A percentile compares a stretch with the other conserved stretches of the same genome.
Evolutionary conservation across 2,888 invertebrate genomes (phyloP).

Genomic region (Microplitis manilae): DNA sequence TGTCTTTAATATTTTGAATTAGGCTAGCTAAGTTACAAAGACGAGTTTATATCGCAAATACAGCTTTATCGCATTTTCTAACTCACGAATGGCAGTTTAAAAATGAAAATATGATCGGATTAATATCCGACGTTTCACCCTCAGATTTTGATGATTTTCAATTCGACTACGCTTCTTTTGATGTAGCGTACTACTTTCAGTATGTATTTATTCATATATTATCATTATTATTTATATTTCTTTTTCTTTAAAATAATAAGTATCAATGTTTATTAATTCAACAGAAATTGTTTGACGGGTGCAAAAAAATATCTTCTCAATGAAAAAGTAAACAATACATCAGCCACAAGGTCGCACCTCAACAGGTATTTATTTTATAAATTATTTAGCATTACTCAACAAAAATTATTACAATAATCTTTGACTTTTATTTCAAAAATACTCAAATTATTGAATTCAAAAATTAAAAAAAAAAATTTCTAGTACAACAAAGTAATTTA

Average conservation of each 20-base stretch:
- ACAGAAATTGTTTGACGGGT: constrained; percentile 75
- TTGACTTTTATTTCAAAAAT: no score
- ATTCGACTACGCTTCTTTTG: constrained; percentile 75
- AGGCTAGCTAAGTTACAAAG: constrained; percentile 87
- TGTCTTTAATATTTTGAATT: constrained; percentile 45
- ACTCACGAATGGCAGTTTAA: constrained; percentile 84
- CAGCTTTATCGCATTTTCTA: constrained; percentile 82
- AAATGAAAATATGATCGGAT: constrained; percentile 76
- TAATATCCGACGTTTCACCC: constrained; percentile 74
- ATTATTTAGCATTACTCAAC: not conserved
- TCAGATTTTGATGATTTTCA: constrained; percentile 75
- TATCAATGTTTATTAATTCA: constrained; percentile 11
- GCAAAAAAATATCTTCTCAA: constrained; percentile 79
- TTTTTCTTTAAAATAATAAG: constrained; percentile 52
- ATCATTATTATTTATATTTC: constrained; percentile 63
- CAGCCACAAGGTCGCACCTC: constrained; percentile 73
- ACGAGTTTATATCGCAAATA: constrained; percentile 84
- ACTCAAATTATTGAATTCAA: no score
- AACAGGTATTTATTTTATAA: constrained; percentile 70
- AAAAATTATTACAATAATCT: no score
- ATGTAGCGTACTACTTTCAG: constrained; percentile 74
- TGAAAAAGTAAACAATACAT: constrained; percentile 76
- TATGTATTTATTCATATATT: constrained; percentile 47
- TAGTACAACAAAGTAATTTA: not conserved
- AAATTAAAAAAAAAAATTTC: no score